phyloP scores from a whole-genome alignment of 2,888 invertebrate species.

The Uropetala carovei region DNA sequence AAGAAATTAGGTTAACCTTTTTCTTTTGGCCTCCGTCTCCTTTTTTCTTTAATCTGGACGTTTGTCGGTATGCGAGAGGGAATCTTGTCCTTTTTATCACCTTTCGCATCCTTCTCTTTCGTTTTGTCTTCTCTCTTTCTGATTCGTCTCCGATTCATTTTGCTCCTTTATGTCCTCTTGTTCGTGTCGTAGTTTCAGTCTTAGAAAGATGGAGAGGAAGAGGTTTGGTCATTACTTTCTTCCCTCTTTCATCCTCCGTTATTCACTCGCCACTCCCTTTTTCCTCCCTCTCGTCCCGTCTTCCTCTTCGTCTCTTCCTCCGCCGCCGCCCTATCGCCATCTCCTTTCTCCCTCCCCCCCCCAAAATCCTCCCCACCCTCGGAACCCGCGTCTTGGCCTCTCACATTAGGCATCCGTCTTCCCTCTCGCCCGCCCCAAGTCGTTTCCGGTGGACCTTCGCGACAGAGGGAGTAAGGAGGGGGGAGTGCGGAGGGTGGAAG shows the following conservation, averaged over 20 bases:
- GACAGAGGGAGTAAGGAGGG: not conserved
- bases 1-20: slow-evolving; percentile 53
- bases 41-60: not conserved
- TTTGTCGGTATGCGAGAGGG: slow-evolving; percentile 38
- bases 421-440: not conserved
- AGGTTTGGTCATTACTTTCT: not conserved
- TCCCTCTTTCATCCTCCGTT: not conserved
- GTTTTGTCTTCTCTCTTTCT: not conserved
- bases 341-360: not conserved
- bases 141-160: not conserved
- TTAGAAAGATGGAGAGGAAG: not conserved
- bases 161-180: no score
- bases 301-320: no score
- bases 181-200: not conserved
- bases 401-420: not conserved
- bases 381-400: not conserved
- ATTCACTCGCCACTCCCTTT: not conserved
- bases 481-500: not conserved
- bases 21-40: not conserved
- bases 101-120: not conserved
- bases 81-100: not conserved
- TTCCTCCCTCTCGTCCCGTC: not conserved
- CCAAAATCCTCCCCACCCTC: not conserved
- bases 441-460: slow-evolving; percentile 47
- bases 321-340: not conserved